A percentile compares a stretch with the other conserved stretches of the same genome.
Evolutionary conservation across 2,888 invertebrate genomes (phyloP).

Genomic region (Caenorhabditis sulstoni): DNA sequence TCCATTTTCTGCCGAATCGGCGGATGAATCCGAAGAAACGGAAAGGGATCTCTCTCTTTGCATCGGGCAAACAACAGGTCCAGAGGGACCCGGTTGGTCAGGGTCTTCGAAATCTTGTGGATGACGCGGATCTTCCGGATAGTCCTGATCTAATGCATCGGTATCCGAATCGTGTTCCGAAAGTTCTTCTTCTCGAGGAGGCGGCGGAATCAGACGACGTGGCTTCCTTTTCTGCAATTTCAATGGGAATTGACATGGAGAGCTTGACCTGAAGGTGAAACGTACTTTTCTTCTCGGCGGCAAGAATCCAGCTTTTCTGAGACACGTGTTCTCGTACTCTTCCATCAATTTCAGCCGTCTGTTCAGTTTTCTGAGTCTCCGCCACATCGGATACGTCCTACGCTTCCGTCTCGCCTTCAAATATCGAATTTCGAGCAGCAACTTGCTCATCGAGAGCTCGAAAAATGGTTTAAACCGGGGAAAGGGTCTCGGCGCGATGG

Average conservation of each 20-base stretch:
- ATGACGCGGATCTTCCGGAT: neutral
- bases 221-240: too few species aligned
- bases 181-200: too few species aligned
- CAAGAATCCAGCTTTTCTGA: slow-evolving; percentile 16
- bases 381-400: slow-evolving; percentile 22
- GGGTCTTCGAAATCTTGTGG: neutral
- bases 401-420: slow-evolving; percentile 23
- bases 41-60: too few species aligned
- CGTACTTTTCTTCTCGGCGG: neutral
- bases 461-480: neutral
- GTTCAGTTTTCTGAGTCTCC: slow-evolving; percentile 18
- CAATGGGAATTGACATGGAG: too few species aligned
- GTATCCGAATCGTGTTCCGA: too few species aligned
- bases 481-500: slow-evolving; percentile 10
- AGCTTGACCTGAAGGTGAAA: too few species aligned
- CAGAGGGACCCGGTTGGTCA: too few species aligned
- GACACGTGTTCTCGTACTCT: slow-evolving; percentile 8
- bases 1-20: too few species aligned
- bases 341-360: neutral
- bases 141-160: too few species aligned
- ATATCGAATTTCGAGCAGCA: slow-evolving; percentile 37
- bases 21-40: too few species aligned
- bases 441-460: slow-evolving; percentile 16
- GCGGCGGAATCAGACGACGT: too few species aligned
- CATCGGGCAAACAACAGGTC: too few species aligned